phyloP scores from a whole-genome alignment of 2,888 invertebrate species.

The Leptogaster cylindrica region DNA sequence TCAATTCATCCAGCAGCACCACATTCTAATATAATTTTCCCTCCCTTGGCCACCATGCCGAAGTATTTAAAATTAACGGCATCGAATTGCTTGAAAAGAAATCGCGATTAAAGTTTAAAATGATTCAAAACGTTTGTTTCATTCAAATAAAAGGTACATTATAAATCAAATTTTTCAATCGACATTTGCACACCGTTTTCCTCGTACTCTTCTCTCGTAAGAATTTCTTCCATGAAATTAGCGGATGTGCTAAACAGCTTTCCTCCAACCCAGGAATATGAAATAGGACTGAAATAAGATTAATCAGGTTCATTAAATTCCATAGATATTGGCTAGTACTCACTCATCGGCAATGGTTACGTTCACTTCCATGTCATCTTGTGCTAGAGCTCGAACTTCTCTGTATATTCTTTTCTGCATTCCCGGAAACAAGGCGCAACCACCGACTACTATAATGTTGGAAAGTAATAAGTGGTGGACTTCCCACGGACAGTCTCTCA shows the following conservation, averaged over 20 bases:
- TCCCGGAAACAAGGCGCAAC: slow-evolving; percentile 79
- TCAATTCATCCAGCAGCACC: too few relatives aligned
- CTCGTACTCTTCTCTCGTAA: slow-evolving; percentile 87
- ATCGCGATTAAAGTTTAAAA: too few relatives aligned
- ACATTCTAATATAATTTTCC: too few relatives aligned
- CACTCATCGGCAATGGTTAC: slow-evolving; percentile 73
- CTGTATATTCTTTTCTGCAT: slow-evolving; percentile 78
- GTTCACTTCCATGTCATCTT: slow-evolving; percentile 78
- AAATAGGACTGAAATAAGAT: slow-evolving; percentile 72
- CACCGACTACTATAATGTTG: slow-evolving; percentile 87
- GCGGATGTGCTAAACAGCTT: slow-evolving; percentile 75
- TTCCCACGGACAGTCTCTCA: slow-evolving; percentile 76
- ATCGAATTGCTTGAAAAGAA: too few relatives aligned
- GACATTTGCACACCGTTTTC: slow-evolving; percentile 73
- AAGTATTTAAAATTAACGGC: too few relatives aligned
- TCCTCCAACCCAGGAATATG: slow-evolving; percentile 91
- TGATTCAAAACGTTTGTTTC: too few relatives aligned
- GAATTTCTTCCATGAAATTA: slow-evolving; percentile 73
- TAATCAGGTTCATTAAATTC: slow-evolving; percentile 46
- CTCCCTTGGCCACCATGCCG: too few relatives aligned
- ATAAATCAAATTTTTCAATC: slow-evolving; percentile 42
- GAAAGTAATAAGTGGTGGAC: slow-evolving; percentile 78
- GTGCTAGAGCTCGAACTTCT: slow-evolving; percentile 80
- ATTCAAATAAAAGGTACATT: too few relatives aligned
- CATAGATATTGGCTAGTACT: not conserved